Evolutionary conservation across 2,797 vertebrate species (phyloP).

Genomic region (Eulemur mongoz): DNA sequence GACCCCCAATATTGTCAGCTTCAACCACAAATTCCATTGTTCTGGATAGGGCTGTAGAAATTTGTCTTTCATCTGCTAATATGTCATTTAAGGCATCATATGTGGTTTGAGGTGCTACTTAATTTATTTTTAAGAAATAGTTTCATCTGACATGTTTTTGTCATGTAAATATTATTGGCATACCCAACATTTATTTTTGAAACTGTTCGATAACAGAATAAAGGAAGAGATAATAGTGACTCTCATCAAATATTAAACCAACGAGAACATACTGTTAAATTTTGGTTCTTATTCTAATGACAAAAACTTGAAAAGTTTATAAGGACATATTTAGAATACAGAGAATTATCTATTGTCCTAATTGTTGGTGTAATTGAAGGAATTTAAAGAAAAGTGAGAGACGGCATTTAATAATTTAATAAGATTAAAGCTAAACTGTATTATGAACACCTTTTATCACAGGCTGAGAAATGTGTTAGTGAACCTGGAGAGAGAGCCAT

Average conservation of each 20-base stretch:
- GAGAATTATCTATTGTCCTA: background rate
- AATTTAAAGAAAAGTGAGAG: slow-evolving; percentile 29
- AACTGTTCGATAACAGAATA: background rate
- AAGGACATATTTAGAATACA: background rate
- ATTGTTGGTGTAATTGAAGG: background rate
- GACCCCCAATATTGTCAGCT: background rate
- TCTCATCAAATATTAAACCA: background rate
- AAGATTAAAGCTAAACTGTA: background rate
- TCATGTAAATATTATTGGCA: background rate
- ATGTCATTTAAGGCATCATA: background rate
- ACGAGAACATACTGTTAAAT: background rate
- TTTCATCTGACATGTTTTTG: background rate
- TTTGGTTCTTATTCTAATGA: background rate
- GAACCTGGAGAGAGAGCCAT: background rate
- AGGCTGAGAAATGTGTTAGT: background rate
- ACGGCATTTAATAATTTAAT: slow-evolving; percentile 17
- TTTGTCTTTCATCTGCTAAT: background rate
- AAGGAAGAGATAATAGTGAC: background rate
- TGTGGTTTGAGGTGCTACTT: background rate
- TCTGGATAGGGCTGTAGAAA: background rate
- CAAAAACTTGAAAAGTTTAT: background rate
- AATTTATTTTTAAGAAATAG: background rate
- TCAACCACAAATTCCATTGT: background rate
- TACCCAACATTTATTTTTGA: background rate
- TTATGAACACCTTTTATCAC: slow-evolving; percentile 14